Evolutionary conservation across 1,140 invertebrate species (phyloP).

Genomic region (Anoplolepis gracilipes): DNA sequence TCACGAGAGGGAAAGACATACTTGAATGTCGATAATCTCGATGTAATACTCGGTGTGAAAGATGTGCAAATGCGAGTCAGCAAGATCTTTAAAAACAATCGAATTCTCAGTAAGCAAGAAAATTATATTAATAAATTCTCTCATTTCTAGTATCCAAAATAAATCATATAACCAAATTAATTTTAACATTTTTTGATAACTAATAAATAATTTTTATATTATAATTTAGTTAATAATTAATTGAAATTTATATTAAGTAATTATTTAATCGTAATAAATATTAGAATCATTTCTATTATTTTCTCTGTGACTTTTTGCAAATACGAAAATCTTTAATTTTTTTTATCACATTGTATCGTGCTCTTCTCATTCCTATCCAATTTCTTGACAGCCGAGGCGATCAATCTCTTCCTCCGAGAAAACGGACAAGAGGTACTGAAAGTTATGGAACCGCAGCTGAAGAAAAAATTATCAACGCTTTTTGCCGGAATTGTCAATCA

Average conservation of each 20-base stretch:
- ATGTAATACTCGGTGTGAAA: slow-evolving; percentile 88
- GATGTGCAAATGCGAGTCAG: slow-evolving; percentile 89
- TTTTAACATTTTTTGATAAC: too few relatives aligned
- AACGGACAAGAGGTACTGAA: slow-evolving; percentile 90
- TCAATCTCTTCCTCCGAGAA: slow-evolving; percentile 90
- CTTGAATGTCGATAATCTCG: slow-evolving; percentile 88
- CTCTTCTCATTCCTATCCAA: not conserved
- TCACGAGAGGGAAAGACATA: slow-evolving; percentile 85
- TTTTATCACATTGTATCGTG: not conserved
- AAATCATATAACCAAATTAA: too few relatives aligned
- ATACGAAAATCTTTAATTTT: not conserved
- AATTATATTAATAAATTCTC: too few relatives aligned
- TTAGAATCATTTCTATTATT: not conserved
- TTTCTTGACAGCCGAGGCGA: slow-evolving; percentile 89
- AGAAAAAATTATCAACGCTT: slow-evolving; percentile 88
- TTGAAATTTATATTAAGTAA: not conserved
- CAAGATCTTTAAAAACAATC: slow-evolving; percentile 90
- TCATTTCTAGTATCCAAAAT: too few relatives aligned
- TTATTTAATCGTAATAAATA: slow-evolving; percentile 30
- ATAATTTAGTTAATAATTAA: too few relatives aligned
- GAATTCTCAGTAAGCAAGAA: slow-evolving; percentile 88
- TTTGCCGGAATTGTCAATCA: slow-evolving; percentile 90
- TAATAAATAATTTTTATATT: too few relatives aligned
- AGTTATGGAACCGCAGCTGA: slow-evolving; percentile 90
- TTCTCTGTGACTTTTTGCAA: not conserved